Evolutionary conservation across 2,888 invertebrate species (phyloP).

Genomic region (Acleris emargana): DNA sequence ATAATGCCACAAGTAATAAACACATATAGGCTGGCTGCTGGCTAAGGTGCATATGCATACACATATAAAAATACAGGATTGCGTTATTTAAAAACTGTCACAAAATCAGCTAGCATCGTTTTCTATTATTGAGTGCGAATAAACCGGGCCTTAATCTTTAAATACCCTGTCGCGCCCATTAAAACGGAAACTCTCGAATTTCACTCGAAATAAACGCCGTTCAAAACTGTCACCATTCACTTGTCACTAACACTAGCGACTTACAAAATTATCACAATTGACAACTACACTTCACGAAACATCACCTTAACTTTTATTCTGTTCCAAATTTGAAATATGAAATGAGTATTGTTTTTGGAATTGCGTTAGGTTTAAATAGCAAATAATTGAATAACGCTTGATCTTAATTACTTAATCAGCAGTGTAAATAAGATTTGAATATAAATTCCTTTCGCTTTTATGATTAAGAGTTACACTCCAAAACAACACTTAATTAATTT

Average conservation of each 20-base stretch:
- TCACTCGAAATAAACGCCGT: conserved; percentile 14
- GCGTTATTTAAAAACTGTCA: conserved; percentile 2
- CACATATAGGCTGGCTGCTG: too few species aligned
- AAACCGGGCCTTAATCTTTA: conserved; percentile 22
- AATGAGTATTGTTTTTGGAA: conserved; percentile 1
- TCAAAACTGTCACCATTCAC: conserved; percentile 33
- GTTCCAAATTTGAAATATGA: conserved; percentile 36
- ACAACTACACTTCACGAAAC: conserved; percentile 37
- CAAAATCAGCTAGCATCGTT: conserved; percentile 20
- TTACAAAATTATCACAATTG: conserved; percentile 33
- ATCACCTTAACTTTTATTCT: conserved; percentile 44
- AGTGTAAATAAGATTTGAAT: neutral
- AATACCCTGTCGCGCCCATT: conserved; percentile 18
- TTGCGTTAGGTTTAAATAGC: neutral
- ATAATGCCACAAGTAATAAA: too few species aligned
- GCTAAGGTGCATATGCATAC: neutral
- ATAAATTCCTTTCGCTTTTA: too few species aligned
- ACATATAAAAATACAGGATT: neutral
- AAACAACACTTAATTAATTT: too few species aligned
- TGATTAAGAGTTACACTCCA: too few species aligned
- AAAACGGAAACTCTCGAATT: conserved; percentile 15
- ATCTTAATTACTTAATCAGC: neutral
- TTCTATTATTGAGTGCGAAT: conserved; percentile 20
- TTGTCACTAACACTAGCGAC: conserved; percentile 21
- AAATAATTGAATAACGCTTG: too few species aligned